phyloP scores from a whole-genome alignment of 1,140 invertebrate genomes.

The Euura saliciscinereae region DNA sequence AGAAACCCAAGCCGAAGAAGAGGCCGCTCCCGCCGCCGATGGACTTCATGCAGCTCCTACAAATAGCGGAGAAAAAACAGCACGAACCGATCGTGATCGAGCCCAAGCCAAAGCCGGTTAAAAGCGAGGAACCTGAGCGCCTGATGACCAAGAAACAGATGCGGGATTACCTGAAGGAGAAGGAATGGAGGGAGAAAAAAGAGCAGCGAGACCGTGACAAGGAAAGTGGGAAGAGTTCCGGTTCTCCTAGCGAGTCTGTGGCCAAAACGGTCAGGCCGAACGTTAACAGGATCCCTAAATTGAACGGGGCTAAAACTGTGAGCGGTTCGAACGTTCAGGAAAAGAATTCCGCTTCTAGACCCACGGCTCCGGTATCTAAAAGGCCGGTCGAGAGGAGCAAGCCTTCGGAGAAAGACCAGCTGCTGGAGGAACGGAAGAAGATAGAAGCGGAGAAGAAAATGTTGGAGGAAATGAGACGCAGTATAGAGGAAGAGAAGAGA shows the following conservation, averaged over 20 bases:
- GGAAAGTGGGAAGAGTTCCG: slow-evolving; percentile 10
- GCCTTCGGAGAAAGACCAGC: slow-evolving; percentile 36
- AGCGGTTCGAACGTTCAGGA: slow-evolving; percentile 20
- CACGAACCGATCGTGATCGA: slow-evolving; percentile 74
- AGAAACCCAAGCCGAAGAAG: slow-evolving; percentile 65
- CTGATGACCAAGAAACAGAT: slow-evolving; percentile 83
- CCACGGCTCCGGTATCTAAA: slow-evolving; percentile 2
- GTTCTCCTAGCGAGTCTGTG: background rate
- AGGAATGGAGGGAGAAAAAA: slow-evolving; percentile 60
- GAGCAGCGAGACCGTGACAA: slow-evolving; percentile 53
- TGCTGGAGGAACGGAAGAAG: slow-evolving; percentile 49
- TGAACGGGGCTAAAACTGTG: slow-evolving; percentile 38
- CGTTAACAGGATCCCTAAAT: slow-evolving; percentile 58
- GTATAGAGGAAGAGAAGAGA: slow-evolving; percentile 57
- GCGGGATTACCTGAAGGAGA: slow-evolving; percentile 69
- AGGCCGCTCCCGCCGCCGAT: slow-evolving; percentile 70
- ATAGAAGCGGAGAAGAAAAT: slow-evolving; percentile 55
- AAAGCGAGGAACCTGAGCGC: slow-evolving; percentile 68
- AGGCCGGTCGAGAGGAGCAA: slow-evolving; percentile 37
- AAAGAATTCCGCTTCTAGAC: slow-evolving; percentile 15
- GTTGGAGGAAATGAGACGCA: slow-evolving; percentile 57
- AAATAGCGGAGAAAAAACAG: slow-evolving; percentile 84
- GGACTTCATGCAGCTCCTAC: slow-evolving; percentile 75
- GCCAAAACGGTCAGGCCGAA: slow-evolving; percentile 30
- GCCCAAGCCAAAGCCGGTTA: slow-evolving; percentile 63